Base-by-base conservation (phyloP, 1,140 invertebrate species). In the Trissolcus basalis region DNA sequence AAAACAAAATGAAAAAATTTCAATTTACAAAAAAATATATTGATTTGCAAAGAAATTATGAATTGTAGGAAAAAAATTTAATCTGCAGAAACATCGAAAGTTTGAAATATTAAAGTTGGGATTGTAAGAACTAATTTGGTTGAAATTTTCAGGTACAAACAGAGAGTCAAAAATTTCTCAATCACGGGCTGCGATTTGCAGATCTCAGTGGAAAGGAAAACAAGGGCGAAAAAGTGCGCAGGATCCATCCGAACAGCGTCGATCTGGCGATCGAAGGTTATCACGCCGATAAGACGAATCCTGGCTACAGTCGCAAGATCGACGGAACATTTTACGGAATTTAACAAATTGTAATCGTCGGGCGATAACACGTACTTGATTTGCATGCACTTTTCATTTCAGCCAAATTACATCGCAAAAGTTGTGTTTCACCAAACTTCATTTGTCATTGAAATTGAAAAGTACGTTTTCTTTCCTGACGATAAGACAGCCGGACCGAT, bases 321-420 rank as follows among this genome's bases (percentile, higher is more conserved):
- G 86, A 89, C 78, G 88, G 88, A 80, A 86, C 88, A 55, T 88
- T 85, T 81, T 89, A 85, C 81, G 74, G 83, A 78, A 84, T 87
- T 75, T 87, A 78, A 85, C 49, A 36, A 49, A n/a, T n/a, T 55
- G 54, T 9, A 43, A 53, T 9, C 14, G 14, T 53, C 45, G 9
- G 11, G 12, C 0, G 49, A 63, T 61, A 61, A 51, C n/a, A n/a
- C 19, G 19, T 8, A 33, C 15, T 61, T 51, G 43, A 61, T 43
- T 39, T 63, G 16, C 15, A 41, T 44, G 43, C 41, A 12, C 41
- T 60, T 39, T 39, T 39, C 9, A 39, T 39, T 39, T 9, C 3
- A 39, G n/a, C 2, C 3, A 39, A 39, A 39, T 4, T n/a, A 27
- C 19, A 3, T 27, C 2, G 19, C 19, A 27, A n/a, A n/a, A 27